phyloP scores from a whole-genome alignment of 2,888 invertebrate species.

The Polietes domitor region DNA sequence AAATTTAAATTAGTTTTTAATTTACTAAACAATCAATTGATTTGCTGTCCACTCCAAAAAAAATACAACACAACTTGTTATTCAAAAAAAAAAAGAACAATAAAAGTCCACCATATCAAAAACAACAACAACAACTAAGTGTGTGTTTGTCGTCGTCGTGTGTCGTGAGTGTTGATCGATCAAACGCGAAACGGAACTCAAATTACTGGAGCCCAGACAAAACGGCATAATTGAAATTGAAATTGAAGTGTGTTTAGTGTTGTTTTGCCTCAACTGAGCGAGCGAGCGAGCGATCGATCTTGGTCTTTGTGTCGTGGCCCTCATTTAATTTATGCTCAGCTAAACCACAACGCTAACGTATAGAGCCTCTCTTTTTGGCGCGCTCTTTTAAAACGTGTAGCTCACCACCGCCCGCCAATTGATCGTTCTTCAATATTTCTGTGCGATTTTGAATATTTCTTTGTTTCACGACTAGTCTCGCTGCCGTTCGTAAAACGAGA shows the following conservation, averaged over 20 bases:
- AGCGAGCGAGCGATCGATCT: neutral
- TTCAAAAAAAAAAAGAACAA: too few species aligned
- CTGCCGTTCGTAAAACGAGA: neutral
- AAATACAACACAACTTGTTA: too few species aligned
- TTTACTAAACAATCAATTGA: too few species aligned
- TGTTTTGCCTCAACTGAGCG: neutral
- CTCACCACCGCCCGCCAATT: neutral
- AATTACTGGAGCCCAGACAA: neutral
- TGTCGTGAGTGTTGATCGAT: neutral
- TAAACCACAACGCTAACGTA: neutral
- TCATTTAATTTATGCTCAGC: neutral
- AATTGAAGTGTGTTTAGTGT: neutral
- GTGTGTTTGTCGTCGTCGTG: too few species aligned
- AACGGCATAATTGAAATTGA: neutral
- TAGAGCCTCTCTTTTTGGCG: neutral
- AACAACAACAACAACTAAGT: too few species aligned
- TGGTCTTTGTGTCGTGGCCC: neutral
- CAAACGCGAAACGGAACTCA: neutral
- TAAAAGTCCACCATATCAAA: too few species aligned
- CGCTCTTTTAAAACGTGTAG: neutral
- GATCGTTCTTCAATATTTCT: neutral
- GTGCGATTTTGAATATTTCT: conserved; percentile 1
- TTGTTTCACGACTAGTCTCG: conserved; percentile 7
- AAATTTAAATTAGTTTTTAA: too few species aligned
- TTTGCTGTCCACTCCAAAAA: too few species aligned